Percentiles rank a stretch among this genome's conserved stretches.
These are phyloP conservation scores for Brachyptera putata DNA, from an alignment of 2,888 invertebrate genomes.

Conservation along the genomic window DNA sequence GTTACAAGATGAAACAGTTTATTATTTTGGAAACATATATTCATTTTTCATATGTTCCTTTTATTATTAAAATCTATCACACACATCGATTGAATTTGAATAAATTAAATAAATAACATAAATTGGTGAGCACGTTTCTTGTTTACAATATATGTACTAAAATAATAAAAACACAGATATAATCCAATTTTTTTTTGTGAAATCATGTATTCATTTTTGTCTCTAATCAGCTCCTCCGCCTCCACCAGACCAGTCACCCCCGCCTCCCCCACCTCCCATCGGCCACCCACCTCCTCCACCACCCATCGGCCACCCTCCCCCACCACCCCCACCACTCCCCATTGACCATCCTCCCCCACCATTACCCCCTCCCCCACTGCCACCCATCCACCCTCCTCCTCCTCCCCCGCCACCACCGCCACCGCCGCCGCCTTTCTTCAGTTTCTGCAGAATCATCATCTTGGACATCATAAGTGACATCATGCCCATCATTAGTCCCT, in stretches of 20 bases:
- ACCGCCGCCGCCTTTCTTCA: neutral
- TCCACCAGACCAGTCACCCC: neutral
- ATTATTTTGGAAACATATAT: no score
- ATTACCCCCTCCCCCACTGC: conserved; percentile 2
- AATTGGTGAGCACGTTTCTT: no score
- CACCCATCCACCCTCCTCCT: conserved; percentile 6
- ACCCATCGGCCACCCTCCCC: conserved; percentile 10
- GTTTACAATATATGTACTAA: no score
- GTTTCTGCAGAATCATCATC: conserved; percentile 18
- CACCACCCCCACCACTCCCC: conserved; percentile 10
- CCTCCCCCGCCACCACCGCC: conserved; percentile 1
- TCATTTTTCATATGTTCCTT: no score
- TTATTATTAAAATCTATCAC: no score
- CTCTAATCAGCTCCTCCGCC: neutral
- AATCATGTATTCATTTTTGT: no score
- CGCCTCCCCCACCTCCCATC: conserved; percentile 5
- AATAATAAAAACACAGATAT: no score
- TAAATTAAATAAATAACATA: no score
- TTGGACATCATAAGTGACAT: conserved; percentile 21
- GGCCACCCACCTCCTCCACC: neutral
- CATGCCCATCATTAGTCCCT: conserved; percentile 13
- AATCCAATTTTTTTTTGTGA: no score
- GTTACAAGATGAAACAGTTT: no score
- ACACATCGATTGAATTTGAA: no score
- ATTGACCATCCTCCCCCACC: neutral